Evolutionary conservation across 2,113 vertebrate species (phyloP), one percentile per base, ranked within the genome.

Genomic region (Phycodurus eques): DNA sequence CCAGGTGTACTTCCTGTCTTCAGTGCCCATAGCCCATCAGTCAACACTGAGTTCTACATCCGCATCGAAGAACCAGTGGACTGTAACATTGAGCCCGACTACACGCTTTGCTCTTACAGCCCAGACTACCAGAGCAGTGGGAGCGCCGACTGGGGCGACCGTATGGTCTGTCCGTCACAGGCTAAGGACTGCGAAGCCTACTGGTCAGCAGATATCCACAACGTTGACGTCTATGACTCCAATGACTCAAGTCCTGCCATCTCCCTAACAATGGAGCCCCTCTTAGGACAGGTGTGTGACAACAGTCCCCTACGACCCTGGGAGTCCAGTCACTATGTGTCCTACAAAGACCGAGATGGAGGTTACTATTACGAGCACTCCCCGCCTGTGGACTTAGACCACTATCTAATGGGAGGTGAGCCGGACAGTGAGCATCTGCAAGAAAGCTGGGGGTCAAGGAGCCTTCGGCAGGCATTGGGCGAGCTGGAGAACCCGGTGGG

Each of bases 41-140:
- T 97, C 0, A 85, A 92, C 81, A 96, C 93, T 0, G 96, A 99
- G 80, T 99, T 97, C 80, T 99, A 96, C 84, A 97, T 98, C 82
- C 95, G 95, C 82, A 95, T 99, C 4, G 97, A 99, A 82, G 98
- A 96, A 54, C 93, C 94, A 0, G 85, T 92, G 12, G 91, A 93
- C 62, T 90, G 93, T 2, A 93, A 92, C 14, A 92, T 93, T 2
- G 83, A 94, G 1, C 92, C 92, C 0, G 95, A 97, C 74, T 97
- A 95, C 1, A 89, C 94, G 20, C 85, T 93, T 90, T 92, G 89
- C 84, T 88, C 93, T 87, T 96, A 87, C 57, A 92, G 92, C 88
- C 94, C 89, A 54, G 94, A 92, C 81, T 94, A 3, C 77, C 88
- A 74, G 78, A 94, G 89, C 79, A 80, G 22, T 54, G 93, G 87